Conservation (phyloP, 2,888 invertebrate species). For the Cylindroiulus punctatus region DNA sequence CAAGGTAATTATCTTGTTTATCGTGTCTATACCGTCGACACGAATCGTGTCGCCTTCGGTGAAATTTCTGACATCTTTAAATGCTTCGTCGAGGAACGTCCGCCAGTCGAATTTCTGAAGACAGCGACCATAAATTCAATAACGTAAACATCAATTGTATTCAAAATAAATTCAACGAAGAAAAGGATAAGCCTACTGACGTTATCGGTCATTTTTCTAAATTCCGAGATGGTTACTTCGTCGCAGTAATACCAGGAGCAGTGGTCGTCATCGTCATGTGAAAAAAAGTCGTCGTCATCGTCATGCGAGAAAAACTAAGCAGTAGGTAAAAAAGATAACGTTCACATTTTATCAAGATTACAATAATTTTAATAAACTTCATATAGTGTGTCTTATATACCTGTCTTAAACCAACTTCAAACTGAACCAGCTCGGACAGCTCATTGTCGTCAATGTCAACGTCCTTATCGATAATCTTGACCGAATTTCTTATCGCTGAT, state of each 20-base stretch:
- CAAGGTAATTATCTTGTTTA: background rate
- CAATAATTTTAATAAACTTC: no score
- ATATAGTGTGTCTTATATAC: background rate
- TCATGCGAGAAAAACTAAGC: no score
- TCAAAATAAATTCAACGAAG: background rate
- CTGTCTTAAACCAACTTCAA: constrained; percentile 49
- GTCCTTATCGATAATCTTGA: background rate
- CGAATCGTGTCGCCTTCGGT: constrained; percentile 35
- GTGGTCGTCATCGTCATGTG: background rate
- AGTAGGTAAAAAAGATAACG: no score
- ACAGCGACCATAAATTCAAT: no score
- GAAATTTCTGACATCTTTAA: constrained; percentile 36
- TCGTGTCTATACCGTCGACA: background rate
- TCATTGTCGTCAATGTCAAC: background rate
- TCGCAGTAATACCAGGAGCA: background rate
- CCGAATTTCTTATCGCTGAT: constrained; percentile 6
- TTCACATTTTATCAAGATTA: no score
- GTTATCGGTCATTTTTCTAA: constrained; percentile 50
- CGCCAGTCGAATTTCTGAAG: constrained; percentile 55
- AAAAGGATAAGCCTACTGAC: constrained; percentile 22
- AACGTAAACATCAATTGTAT: background rate
- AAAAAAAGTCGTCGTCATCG: no score
- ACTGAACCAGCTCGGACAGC: constrained; percentile 14
- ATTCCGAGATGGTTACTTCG: constrained; percentile 50
- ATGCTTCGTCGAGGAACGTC: constrained; percentile 28